phyloP scores from a whole-genome alignment of 2,888 invertebrate genomes.

The Alentia gelatinosa region DNA sequence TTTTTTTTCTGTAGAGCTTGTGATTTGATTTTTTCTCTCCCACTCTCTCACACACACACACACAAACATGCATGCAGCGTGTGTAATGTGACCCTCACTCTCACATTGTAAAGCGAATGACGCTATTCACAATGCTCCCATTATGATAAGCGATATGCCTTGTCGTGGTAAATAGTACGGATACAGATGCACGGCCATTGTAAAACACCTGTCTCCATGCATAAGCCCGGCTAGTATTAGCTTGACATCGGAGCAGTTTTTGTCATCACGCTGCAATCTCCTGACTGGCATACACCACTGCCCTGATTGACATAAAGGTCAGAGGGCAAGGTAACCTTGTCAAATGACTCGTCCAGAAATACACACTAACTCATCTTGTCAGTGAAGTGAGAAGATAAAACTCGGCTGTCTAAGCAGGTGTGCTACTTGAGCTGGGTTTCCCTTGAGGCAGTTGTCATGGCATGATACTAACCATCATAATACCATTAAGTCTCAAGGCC shows the following conservation, averaged over 20 bases:
- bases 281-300: background rate
- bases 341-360: constrained; percentile 19
- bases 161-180: background rate
- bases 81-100: background rate
- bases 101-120: background rate
- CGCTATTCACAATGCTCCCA: background rate
- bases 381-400: background rate
- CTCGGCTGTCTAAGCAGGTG: background rate
- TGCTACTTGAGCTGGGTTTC: background rate
- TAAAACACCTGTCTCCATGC: background rate
- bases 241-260: background rate
- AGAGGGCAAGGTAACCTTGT: constrained; percentile 28
- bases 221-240: background rate
- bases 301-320: background rate
- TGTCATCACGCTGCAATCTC: constrained; percentile 15
- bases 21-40: too few relatives aligned
- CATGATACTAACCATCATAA: too few relatives aligned
- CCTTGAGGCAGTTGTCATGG: too few relatives aligned
- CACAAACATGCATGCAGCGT: background rate
- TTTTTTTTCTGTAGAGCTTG: too few relatives aligned
- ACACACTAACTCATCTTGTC: constrained; percentile 8
- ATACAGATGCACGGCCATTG: background rate
- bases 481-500: too few relatives aligned
- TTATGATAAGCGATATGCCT: background rate
- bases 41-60: too few relatives aligned